Evolutionary conservation across 2,797 vertebrate species (phyloP).

Genomic region (Catamblyrhynchus diadema): DNA sequence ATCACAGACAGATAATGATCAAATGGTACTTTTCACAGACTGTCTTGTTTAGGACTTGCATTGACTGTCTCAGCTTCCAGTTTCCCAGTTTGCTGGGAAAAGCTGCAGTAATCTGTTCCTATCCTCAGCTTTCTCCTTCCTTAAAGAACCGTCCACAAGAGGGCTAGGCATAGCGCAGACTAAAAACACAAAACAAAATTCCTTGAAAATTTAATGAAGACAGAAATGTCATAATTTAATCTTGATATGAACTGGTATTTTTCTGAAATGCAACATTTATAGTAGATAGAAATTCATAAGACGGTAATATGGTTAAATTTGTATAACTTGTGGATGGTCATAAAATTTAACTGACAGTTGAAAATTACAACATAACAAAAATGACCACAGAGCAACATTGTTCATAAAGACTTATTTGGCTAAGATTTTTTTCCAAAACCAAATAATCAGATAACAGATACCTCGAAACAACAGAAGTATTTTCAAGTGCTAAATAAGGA

Average conservation of each 20-base stretch:
- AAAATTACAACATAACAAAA: neutral
- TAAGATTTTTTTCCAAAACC: neutral
- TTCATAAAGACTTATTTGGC: neutral
- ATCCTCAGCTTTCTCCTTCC: neutral
- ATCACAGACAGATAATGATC: neutral
- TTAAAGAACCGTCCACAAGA: neutral
- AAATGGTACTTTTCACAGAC: neutral
- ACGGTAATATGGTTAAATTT: neutral
- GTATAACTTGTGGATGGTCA: neutral
- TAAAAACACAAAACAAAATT: neutral
- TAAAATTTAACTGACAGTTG: neutral
- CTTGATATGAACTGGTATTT: neutral
- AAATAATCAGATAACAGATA: neutral
- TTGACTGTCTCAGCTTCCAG: neutral
- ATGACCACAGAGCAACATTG: neutral
- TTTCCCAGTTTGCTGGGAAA: neutral
- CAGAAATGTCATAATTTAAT: neutral
- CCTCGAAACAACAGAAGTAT: neutral
- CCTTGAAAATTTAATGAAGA: neutral
- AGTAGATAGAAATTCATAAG: neutral
- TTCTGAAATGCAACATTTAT: neutral
- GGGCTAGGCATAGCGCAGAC: neutral
- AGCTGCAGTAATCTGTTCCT: neutral
- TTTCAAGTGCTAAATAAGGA: neutral
- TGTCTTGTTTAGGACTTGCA: neutral